Evolutionary conservation across 2,113 vertebrate genomes (phyloP).

Genomic region (Hemichromis elongatus): DNA sequence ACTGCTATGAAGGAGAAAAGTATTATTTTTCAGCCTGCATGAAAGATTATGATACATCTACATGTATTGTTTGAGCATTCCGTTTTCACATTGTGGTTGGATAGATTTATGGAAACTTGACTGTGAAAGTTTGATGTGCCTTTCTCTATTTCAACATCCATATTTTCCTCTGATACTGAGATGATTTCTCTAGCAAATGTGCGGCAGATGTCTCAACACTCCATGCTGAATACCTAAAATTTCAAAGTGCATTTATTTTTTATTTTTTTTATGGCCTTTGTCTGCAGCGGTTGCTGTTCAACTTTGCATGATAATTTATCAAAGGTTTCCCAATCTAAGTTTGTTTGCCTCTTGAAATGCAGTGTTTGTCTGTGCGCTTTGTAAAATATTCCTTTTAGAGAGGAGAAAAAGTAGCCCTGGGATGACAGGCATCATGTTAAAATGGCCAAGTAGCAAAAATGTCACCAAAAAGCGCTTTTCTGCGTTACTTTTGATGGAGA

Average conservation of each 20-base stretch:
- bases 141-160: background rate
- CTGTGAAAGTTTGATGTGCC: background rate
- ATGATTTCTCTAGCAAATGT: slow-evolving; percentile 34
- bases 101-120: background rate
- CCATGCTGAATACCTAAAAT: slow-evolving; percentile 9
- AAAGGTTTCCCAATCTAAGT: slow-evolving; percentile 62
- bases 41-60: no score
- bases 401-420: slow-evolving; percentile 33
- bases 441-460: slow-evolving; percentile 65
- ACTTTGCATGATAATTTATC: slow-evolving; percentile 59
- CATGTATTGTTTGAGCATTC: background rate
- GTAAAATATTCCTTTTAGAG: slow-evolving; percentile 42
- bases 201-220: slow-evolving; percentile 13
- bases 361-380: slow-evolving; percentile 51
- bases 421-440: slow-evolving; percentile 62
- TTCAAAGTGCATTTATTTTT: slow-evolving; percentile 22
- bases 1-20: background rate
- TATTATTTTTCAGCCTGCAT: background rate
- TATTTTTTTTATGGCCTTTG: background rate
- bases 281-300: slow-evolving; percentile 38
- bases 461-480: slow-evolving; percentile 59
- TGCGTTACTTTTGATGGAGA: slow-evolving; percentile 61
- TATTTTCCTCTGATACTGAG: background rate
- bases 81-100: background rate
- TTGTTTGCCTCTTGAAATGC: slow-evolving; percentile 62